Percentiles rank a stretch among this genome's conserved stretches.
These are phyloP conservation scores for Heteromyza rotundicornis DNA, from an alignment of 2,888 invertebrate genomes.

Conservation along the genomic window DNA sequence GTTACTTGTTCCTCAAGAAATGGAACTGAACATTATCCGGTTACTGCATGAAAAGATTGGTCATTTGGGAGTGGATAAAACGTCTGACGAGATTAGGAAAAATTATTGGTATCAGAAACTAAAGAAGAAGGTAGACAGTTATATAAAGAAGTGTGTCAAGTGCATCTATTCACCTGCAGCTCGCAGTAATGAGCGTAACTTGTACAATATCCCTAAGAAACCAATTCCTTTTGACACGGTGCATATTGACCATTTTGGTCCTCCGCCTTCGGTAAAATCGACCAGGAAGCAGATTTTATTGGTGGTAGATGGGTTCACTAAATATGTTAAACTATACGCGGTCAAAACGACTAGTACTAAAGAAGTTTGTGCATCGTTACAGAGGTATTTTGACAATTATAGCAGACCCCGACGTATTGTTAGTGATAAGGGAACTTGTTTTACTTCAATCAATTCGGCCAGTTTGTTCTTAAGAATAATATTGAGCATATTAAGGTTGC, in stretches of 20 bases:
- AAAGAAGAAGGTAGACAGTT: background rate
- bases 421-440: constrained; percentile 11
- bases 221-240: background rate
- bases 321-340: background rate
- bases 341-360: background rate
- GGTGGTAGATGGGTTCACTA: constrained; percentile 6
- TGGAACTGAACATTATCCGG: constrained; percentile 13
- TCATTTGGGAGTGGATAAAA: constrained; percentile 3
- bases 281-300: background rate
- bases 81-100: background rate
- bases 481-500: constrained; percentile 15
- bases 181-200: background rate
- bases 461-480: background rate
- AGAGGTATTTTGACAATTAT: background rate
- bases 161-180: background rate
- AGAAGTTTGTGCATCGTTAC: background rate
- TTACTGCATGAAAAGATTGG: constrained; percentile 2
- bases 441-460: constrained; percentile 13
- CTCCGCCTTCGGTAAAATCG: background rate
- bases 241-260: constrained; percentile 3
- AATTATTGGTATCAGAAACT: background rate
- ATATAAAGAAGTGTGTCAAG: constrained; percentile 1
- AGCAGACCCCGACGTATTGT: constrained; percentile 13
- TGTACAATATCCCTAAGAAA: background rate
- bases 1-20: constrained; percentile 15